Base-by-base conservation (phyloP, 2,888 invertebrate species). In the Keiferia lycopersicella region DNA sequence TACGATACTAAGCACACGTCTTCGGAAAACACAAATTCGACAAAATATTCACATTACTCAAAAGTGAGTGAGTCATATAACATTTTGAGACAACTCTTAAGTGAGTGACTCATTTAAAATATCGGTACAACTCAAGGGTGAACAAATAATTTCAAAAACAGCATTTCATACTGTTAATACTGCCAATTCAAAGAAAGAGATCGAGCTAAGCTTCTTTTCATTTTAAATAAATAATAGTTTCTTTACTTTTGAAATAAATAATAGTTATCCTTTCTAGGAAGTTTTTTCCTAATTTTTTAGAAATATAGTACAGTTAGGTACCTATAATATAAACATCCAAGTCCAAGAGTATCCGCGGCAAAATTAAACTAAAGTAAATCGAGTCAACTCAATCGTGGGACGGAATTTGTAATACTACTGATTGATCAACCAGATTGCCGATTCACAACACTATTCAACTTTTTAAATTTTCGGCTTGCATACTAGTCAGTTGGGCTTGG, bases 181-280 rank as follows among this genome's bases (percentile, higher is more conserved):
- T 56, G 56, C 56, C 30, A 34, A 56, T 30, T 30, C n/a, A 56
- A 56, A 30, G 14, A 16, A 30, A 56, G 56, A 56, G 56, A 56
- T 56, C 56, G 30, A 56, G 20, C 10, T 18, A 18, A n/a, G 50
- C 11, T 20, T 20, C 16, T 50, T n/a, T 50, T 16, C 2, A 10
- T 18, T n/a, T 50, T 50, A 26, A 26, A 26, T 26, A 26, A 26
- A 4, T 26, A 6, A 26, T 26, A 26, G 2, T 26, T 26, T 26
- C 26, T 26, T 26, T 26, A 26, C n/a, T n/a, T 18, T n/a, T 50
- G 16, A 26, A 26, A 26, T 26, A 26, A 26, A 4, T 26, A 6
- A 26, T 26, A 26, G 2, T 26, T 26, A n/a, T 12, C 26, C 6
- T 6, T 26, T 26, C 6, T 4, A 26, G 10, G n/a, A 26, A 56